Base-by-base conservation (phyloP, 2,113 vertebrate species). In the Pseudorectes ferrugineus region DNA sequence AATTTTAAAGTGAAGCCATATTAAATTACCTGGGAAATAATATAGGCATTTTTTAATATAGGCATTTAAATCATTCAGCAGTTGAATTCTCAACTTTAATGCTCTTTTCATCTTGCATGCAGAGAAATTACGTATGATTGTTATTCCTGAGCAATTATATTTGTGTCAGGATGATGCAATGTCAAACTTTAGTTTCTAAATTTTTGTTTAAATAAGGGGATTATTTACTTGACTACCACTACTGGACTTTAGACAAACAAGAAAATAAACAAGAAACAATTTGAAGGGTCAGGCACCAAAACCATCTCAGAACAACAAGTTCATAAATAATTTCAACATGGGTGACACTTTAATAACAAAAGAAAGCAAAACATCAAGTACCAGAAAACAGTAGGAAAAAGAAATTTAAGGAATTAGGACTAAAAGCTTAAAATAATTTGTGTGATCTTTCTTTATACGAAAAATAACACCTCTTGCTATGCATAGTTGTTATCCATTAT, bases 111-210 rank as follows among this genome's bases (percentile, higher is more conserved):
- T 75, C 38, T 54, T 49, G 4, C 8, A 28, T 43, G 10, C 51
- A n/a, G 25, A 71, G 58, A 33, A 78, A 11, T 3, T 46, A n/a
- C 2, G 0, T 52, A 24, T n/a, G 7, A 25, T n/a, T 40, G 9
- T 45, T 73, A 14, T 73, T 38, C 8, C 8, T 24, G 8, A 8
- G 4, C 5, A 25, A 42, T 65, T 51, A 51, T 46, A 35, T 51
- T 87, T 67, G 33, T 73, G 21, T 65, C n/a, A 72, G 25, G 23
- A 42, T 42, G n/a, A 68, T 22, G 17, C 67, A 45, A 79, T 75
- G 6, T 43, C 58, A 87, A 66, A 4, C 4, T 58, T 22, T 18
- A 35, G 2, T n/a, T 67, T 84, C 40, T 57, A 51, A 40, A 12
- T 65, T 63, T 72, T 59, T 91, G 17, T 67, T 80, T 35, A 36